Percentiles rank a stretch among this genome's conserved stretches.
These are phyloP conservation scores for Drosophila macrospina DNA, from an alignment of 2,888 invertebrate genomes.

Conservation along the genomic window DNA sequence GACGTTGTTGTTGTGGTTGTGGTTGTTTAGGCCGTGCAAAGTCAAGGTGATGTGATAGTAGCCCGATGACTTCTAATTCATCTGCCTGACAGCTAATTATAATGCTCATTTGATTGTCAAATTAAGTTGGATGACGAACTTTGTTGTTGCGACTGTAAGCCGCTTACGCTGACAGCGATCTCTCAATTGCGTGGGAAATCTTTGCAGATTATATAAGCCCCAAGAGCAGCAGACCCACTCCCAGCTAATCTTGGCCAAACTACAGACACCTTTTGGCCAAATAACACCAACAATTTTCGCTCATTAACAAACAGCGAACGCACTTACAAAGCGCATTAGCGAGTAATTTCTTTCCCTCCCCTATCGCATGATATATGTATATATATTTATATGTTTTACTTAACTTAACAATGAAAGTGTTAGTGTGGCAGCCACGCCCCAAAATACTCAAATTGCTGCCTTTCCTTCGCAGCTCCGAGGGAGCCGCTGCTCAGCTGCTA, in stretches of 20 bases:
- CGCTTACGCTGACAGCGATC: slow-evolving; percentile 44
- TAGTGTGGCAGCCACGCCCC: slow-evolving; percentile 60
- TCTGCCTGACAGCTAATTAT: slow-evolving; percentile 69
- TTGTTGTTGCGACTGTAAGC: slow-evolving; percentile 45
- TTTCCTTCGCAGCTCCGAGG: slow-evolving; percentile 51
- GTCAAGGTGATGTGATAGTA: slow-evolving; percentile 72
- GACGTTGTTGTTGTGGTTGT: slow-evolving; percentile 20
- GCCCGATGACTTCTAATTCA: slow-evolving; percentile 38
- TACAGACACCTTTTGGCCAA: slow-evolving; percentile 2
- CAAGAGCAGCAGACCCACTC: background rate
- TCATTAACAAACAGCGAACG: slow-evolving; percentile 67
- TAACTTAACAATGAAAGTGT: slow-evolving; percentile 69
- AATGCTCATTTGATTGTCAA: slow-evolving; percentile 66
- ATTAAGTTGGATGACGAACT: slow-evolving; percentile 62
- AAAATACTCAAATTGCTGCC: slow-evolving; percentile 36
- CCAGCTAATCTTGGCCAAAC: slow-evolving; percentile 45
- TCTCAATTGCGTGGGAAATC: slow-evolving; percentile 67
- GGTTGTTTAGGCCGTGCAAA: slow-evolving; percentile 58
- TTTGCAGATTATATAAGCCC: slow-evolving; percentile 54
- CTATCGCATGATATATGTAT: slow-evolving; percentile 8
- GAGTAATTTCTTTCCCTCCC: slow-evolving; percentile 54
- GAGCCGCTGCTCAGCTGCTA: slow-evolving; percentile 59
- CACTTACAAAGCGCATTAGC: slow-evolving; percentile 58
- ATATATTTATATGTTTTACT: slow-evolving; percentile 25
- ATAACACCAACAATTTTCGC: slow-evolving; percentile 28